Percentiles rank a stretch among this genome's conserved stretches.
Conservation (phyloP, 2,113 vertebrate species). For the Cyprinodon brontotheroides region DNA sequence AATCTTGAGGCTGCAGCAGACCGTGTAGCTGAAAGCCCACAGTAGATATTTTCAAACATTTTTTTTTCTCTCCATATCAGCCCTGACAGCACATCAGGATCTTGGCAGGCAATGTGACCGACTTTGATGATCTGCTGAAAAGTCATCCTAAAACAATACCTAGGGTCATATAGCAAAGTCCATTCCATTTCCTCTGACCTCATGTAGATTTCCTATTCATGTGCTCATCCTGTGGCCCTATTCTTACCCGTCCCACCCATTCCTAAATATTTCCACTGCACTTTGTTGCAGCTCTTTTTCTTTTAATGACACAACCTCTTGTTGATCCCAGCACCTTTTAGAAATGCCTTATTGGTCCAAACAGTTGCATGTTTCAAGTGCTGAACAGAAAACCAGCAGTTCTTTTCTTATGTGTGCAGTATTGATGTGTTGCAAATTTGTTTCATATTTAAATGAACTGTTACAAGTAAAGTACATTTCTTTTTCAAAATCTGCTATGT, state of each 20-base stretch:
- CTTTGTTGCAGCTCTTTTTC: conserved; percentile 30
- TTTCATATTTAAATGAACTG: background rate
- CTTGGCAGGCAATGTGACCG: conserved; percentile 17
- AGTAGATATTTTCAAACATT: conserved; percentile 23
- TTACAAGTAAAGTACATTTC: background rate
- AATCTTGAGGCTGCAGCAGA: conserved; percentile 29
- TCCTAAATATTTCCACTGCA: conserved; percentile 56
- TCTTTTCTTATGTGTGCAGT: conserved; percentile 13
- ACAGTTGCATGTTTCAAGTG: conserved; percentile 42
- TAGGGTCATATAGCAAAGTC: conserved; percentile 40
- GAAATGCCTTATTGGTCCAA: conserved; percentile 26
- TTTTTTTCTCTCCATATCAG: conserved; percentile 13
- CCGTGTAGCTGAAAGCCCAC: conserved; percentile 13
- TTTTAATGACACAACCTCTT: conserved; percentile 50
- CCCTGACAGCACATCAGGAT: conserved; percentile 14
- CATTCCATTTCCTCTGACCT: conserved; percentile 54
- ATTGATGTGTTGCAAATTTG: background rate
- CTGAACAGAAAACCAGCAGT: conserved; percentile 35
- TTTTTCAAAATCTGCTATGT: background rate
- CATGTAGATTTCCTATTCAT: conserved; percentile 56
- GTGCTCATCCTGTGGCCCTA: conserved; percentile 51
- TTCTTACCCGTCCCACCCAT: conserved; percentile 37
- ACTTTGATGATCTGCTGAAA: conserved; percentile 32
- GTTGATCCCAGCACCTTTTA: conserved; percentile 22
- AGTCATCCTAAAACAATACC: conserved; percentile 54